Percentiles rank a stretch among this genome's conserved stretches.
Conservation (phyloP, 2,113 vertebrate genomes). For the Syrrhaptes paradoxus region DNA sequence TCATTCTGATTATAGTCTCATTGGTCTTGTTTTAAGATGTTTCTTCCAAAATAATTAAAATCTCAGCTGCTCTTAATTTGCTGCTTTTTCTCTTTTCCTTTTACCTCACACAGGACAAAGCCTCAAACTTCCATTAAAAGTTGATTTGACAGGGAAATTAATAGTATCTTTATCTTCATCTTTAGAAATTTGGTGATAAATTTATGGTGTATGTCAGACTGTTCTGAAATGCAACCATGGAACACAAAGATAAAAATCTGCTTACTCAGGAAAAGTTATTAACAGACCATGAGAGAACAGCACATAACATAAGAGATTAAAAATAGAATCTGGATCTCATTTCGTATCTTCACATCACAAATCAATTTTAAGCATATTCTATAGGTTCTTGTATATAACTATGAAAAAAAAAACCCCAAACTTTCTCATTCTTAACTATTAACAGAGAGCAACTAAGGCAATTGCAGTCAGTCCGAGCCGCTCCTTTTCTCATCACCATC, state of each 20-base stretch:
- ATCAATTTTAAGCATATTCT: constrained; percentile 1
- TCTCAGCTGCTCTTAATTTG: not conserved
- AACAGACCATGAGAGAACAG: not conserved
- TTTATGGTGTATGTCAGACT: not conserved
- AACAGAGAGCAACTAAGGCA: not conserved
- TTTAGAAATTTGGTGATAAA: constrained; percentile 17
- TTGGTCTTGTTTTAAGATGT: constrained; percentile 1
- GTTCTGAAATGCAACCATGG: not conserved
- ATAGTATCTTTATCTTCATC: not conserved
- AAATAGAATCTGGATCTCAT: not conserved
- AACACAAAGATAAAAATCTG: not conserved
- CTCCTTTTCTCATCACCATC: too few relatives aligned
- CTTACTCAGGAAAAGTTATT: not conserved
- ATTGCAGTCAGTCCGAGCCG: too few relatives aligned
- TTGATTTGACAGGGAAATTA: constrained; percentile 5
- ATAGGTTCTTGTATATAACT: not conserved
- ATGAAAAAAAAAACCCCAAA: not conserved
- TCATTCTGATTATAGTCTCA: constrained; percentile 4
- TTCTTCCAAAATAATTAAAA: constrained; percentile 26
- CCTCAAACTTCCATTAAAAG: not conserved
- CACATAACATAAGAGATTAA: not conserved
- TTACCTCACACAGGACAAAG: not conserved
- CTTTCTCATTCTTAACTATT: not conserved
- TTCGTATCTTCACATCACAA: not conserved
- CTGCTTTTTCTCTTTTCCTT: not conserved